phyloP scores from a whole-genome alignment of 2,113 vertebrate species.

The Cisticola juncidis region DNA sequence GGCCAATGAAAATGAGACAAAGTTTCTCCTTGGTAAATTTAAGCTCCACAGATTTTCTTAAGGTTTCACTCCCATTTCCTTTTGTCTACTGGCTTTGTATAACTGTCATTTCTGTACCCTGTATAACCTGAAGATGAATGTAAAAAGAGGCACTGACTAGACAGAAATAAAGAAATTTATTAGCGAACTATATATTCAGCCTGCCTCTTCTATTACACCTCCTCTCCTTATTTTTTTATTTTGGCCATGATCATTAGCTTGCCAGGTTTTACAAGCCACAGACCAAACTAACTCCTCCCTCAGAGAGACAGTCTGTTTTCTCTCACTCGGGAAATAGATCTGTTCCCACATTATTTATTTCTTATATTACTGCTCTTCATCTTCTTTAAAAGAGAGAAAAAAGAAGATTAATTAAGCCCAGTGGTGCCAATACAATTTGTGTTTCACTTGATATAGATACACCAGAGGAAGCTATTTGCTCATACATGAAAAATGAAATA shows the following conservation, averaged over 20 bases:
- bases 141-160: background rate
- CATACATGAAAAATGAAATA: background rate
- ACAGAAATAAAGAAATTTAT: background rate
- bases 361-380: background rate
- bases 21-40: background rate
- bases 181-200: background rate
- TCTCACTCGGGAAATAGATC: conserved; percentile 5
- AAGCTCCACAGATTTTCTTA: background rate
- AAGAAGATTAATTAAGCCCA: background rate
- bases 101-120: background rate
- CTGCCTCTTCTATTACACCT: background rate
- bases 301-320: background rate
- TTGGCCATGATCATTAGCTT: background rate
- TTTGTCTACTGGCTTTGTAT: background rate
- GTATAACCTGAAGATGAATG: background rate
- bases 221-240: background rate
- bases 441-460: background rate
- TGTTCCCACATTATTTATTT: background rate
- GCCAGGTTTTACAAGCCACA: background rate
- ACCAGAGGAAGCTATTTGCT: background rate
- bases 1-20: background rate
- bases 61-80: background rate
- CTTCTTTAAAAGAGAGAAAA: background rate
- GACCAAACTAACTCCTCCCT: background rate
- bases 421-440: background rate